Evolutionary conservation across 64 coral and sea anemone genomes (phyloP).

Genomic region (Astreopora myriophthalma): DNA sequence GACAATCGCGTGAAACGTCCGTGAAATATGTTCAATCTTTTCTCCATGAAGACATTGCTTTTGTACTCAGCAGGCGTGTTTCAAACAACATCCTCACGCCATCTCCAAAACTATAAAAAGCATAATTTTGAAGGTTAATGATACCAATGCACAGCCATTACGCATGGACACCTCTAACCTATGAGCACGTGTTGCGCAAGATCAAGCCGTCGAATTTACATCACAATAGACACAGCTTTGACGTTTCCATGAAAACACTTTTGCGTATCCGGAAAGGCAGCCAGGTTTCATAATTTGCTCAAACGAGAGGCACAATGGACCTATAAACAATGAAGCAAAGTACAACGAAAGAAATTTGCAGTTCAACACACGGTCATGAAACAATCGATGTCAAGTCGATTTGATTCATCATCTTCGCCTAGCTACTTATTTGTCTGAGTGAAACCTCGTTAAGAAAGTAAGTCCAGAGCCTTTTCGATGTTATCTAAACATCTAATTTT

Average conservation of each 20-base stretch:
- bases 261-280: neutral
- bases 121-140: neutral
- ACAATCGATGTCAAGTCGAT: neutral
- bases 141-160: neutral
- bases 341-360: neutral
- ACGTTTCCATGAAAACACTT: neutral
- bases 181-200: neutral
- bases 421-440: neutral
- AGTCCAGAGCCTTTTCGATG: neutral
- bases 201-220: slow-evolving; percentile 5
- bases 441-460: neutral
- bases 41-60: too few relatives aligned
- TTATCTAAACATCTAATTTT: neutral
- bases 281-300: neutral
- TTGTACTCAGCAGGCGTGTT: too few relatives aligned
- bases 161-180: slow-evolving; percentile 2
- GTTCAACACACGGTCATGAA: neutral
- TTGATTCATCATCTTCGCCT: neutral
- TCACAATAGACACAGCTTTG: neutral
- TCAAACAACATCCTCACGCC: too few relatives aligned
- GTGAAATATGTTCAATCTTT: too few relatives aligned
- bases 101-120: too few relatives aligned
- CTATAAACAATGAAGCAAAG: neutral
- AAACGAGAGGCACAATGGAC: slow-evolving; percentile 3
- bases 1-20: too few relatives aligned